Evolutionary conservation across 2,888 invertebrate genomes (phyloP), one percentile per base, ranked within the genome.

Genomic region (Argyra leucocephala): DNA sequence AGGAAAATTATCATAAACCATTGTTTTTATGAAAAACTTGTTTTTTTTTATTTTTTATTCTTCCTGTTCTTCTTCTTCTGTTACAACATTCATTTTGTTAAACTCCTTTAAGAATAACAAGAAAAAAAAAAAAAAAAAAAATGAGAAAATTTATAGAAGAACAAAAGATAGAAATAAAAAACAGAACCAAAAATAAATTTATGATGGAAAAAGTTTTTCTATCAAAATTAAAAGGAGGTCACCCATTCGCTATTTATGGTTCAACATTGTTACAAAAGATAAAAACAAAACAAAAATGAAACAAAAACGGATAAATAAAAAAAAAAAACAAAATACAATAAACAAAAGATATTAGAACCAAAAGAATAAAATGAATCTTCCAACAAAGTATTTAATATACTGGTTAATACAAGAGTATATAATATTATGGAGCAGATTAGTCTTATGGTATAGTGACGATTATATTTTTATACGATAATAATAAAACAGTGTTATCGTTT

Each of bases 181-280:
- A 48, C 5, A 48, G 18, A 48, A 48, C 5, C 4, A 48, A 15
- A 37, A 48, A 48, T 48, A 48, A 48, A 48, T 48, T 48, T 48
- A 48, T 48, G 48, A 48, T 48, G 48, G 48, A n/a, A 48, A 48
- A 48, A 48, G 48, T 48, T 48, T 48, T 48, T 48, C 48, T 48
- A 48, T 48, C 48, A 48, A 48, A 48, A 48, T 48, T 48, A 48
- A 48, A 48, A 48, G 48, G 18, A 48, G 48, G 48, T 48, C 48
- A 48, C 48, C 48, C 48, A 18, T 48, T 18, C n/a, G 48, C 48
- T 48, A 48, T 48, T 48, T 48, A 48, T 48, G 31, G 31, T 7
- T 31, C 7, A 7, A 31, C 31, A 31, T 10, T 31, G 31, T 31
- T 31, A 31, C 31, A 31, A 31, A 31, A 26, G 9, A 26, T 6